These are phyloP conservation scores for Cynoglossus semilaevis DNA, from an alignment of 2,113 vertebrate genomes.

Conservation along the genomic window DNA sequence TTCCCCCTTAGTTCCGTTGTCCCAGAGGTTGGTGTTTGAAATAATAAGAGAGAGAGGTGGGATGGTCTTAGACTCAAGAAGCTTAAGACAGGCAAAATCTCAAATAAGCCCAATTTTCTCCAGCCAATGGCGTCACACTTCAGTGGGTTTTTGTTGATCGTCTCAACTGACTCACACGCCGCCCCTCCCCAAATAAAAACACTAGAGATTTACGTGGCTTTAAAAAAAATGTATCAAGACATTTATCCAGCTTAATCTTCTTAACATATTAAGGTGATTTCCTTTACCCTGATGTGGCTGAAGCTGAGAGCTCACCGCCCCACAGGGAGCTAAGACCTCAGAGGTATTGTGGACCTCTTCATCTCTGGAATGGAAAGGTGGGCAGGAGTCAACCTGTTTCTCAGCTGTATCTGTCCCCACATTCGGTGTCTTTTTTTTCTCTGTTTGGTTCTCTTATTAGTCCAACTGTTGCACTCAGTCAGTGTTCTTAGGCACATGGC, in stretches of 20 bases:
- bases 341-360: constrained; percentile 75
- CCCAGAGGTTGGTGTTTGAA: constrained; percentile 78
- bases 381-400: constrained; percentile 73
- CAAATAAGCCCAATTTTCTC: constrained; percentile 78
- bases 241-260: constrained; percentile 86
- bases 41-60: constrained; percentile 81
- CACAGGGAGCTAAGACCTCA: constrained; percentile 71
- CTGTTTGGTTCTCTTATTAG: constrained; percentile 61
- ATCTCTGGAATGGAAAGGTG: constrained; percentile 65
- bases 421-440: constrained; percentile 28
- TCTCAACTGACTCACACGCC: constrained; percentile 77
- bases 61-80: constrained; percentile 83
- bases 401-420: constrained; percentile 60
- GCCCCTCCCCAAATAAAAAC: constrained; percentile 79
- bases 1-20: constrained; percentile 67
- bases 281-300: constrained; percentile 80
- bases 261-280: constrained; percentile 87
- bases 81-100: constrained; percentile 83
- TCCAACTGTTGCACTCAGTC: constrained; percentile 73
- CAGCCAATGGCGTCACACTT: constrained; percentile 72
- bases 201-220: constrained; percentile 81
- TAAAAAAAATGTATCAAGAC: constrained; percentile 82
- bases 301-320: constrained; percentile 76
- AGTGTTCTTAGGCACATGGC: constrained; percentile 65
- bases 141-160: constrained; percentile 77